A percentile compares a stretch with the other conserved stretches of the same genome.
Evolutionary conservation across 2,888 invertebrate genomes (phyloP).

Genomic region (Blastobasis adustella): DNA sequence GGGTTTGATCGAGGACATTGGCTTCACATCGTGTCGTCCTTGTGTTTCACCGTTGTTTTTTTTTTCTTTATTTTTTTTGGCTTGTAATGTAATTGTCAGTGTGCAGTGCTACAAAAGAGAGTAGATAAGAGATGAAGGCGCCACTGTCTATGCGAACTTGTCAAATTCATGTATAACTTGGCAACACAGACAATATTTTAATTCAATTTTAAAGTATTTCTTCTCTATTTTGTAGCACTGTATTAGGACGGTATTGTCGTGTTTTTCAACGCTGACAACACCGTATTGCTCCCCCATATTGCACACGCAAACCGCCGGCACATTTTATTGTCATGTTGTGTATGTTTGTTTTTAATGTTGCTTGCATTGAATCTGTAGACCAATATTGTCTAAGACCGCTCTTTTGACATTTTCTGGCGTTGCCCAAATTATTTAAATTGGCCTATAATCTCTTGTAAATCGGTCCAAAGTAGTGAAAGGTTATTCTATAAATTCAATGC

Average conservation of each 20-base stretch:
- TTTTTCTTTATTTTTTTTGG: constrained; percentile 27
- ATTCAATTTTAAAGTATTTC: too few relatives aligned
- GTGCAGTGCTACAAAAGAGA: too few relatives aligned
- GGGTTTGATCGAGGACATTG: constrained; percentile 80
- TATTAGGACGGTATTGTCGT: too few relatives aligned
- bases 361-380: constrained; percentile 17
- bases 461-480: background rate
- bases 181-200: too few relatives aligned
- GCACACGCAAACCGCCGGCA: constrained; percentile 39
- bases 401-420: constrained; percentile 14
- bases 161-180: too few relatives aligned
- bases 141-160: too few relatives aligned
- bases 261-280: too few relatives aligned
- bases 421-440: too few relatives aligned
- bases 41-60: constrained; percentile 51
- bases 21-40: constrained; percentile 69
- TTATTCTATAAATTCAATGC: constrained; percentile 23
- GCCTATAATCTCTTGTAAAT: too few relatives aligned
- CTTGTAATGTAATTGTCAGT: too few relatives aligned
- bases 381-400: constrained; percentile 8
- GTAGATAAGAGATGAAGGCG: too few relatives aligned
- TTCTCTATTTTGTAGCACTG: too few relatives aligned
- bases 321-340: constrained; percentile 42
- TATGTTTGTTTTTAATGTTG: constrained; percentile 29
- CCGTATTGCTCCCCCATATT: constrained; percentile 15